Evolutionary conservation across 2,113 vertebrate genomes (phyloP).

Genomic region (Rynchops niger): DNA sequence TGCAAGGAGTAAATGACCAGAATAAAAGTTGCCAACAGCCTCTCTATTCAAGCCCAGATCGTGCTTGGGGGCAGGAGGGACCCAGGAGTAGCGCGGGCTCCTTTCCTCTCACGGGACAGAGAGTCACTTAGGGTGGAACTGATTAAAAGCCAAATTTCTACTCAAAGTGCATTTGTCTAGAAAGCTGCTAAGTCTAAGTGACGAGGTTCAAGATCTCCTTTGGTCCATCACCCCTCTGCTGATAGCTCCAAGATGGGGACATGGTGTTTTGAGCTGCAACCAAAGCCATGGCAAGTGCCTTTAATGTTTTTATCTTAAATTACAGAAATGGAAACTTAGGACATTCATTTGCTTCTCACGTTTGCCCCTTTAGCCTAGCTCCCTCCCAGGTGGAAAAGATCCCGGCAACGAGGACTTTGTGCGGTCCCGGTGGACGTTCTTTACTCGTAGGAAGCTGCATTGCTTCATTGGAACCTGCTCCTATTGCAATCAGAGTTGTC

Average conservation of each 20-base stretch:
- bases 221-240: not conserved
- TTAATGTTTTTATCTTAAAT: not conserved
- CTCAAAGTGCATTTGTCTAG: not conserved
- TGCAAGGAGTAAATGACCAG: not conserved
- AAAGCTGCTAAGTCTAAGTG: not conserved
- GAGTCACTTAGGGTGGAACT: not conserved
- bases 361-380: not conserved
- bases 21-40: not conserved
- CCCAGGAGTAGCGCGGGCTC: fast-evolving
- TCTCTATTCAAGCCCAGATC: not conserved
- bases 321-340: not conserved
- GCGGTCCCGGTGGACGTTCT: not conserved
- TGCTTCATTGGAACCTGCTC: not conserved
- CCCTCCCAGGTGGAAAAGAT: not conserved
- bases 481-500: not conserved
- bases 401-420: fast-evolving
- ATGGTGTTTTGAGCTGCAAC: not conserved
- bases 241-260: not conserved
- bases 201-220: not conserved
- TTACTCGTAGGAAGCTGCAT: not conserved
- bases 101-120: not conserved
- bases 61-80: not conserved
- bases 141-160: not conserved
- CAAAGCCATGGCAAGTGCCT: not conserved
- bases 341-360: not conserved